Evolutionary conservation across 2,797 vertebrate genomes (phyloP).

Genomic region (Acomys russatus): DNA sequence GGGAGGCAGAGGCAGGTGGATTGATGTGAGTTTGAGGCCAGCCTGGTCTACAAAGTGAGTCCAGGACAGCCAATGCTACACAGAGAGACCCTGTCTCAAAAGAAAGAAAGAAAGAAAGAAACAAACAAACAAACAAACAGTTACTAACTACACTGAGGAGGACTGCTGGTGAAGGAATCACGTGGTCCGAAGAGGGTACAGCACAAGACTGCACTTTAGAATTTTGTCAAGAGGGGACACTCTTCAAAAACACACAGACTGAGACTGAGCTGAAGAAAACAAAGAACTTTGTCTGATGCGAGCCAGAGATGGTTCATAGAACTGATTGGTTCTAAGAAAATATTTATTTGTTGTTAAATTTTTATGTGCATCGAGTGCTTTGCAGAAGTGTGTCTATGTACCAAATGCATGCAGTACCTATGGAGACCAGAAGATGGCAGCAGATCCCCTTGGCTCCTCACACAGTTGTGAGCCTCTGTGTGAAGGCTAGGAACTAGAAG

Average conservation of each 20-base stretch:
- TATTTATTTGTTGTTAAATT: neutral
- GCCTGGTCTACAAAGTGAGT: no score
- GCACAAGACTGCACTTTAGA: neutral
- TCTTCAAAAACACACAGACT: neutral
- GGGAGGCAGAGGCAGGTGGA: no score
- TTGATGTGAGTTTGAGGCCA: no score
- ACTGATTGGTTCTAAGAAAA: neutral
- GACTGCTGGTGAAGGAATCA: neutral
- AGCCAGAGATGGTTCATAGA: neutral
- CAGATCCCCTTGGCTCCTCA: neutral
- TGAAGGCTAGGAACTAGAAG: neutral
- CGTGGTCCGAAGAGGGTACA: neutral
- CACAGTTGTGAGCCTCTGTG: neutral
- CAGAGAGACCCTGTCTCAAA: no score
- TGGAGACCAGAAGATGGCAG: neutral
- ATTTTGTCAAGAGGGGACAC: neutral
- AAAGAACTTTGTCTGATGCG: neutral
- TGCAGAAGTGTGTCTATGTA: neutral
- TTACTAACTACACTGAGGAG: neutral
- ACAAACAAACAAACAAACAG: no score
- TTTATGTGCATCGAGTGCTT: neutral
- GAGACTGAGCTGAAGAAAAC: neutral
- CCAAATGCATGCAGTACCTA: no score
- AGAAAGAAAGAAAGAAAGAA: no score
- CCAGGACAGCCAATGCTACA: no score